Evolutionary conservation across 2,797 vertebrate species (phyloP), one percentile per base, ranked within the genome.

Genomic region (Crypturellus tataupa): DNA sequence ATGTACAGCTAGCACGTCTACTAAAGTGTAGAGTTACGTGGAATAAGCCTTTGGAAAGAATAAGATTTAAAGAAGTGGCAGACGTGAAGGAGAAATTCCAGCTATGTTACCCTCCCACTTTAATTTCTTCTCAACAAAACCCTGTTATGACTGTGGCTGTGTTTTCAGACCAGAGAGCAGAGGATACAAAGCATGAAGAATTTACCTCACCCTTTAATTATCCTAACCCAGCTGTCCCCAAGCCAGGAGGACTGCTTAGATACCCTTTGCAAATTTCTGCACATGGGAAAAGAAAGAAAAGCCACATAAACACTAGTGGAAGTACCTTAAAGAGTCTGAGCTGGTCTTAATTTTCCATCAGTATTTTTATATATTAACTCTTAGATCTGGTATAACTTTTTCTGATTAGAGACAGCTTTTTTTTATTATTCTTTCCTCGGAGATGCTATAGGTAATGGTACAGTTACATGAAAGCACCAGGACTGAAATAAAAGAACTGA

Each of bases 11-110:
- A 94, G 83, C 80, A 47, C 88, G 85, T 82, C 89, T 87, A 87
- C 55, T 92, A 93, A 94, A 84, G 78, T 53, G 58, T 72, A 65
- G 89, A 55, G 68, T 80, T 80, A 49, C 80, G 92, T 93, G 46
- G 81, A 92, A 51, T 35, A 85, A 92, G 46, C 13, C 77, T 73
- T 96, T 96, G 75, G 89, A 90, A 37, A 25, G 53, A 80, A 60
- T 78, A 78, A 82, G 23, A 46, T 65, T 27, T 89, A 24, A 88
- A 64, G 78, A 73, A 87, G 89, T 80, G 87, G 84, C 72, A 97
- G 91, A 92, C 89, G 85, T 80, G 90, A 81, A 89, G 75, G 81
- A 96, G 82, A 94, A 96, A 97, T 97, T 96, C 88, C 91, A 97
- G 35, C 82, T 94, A 7, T 88, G 65, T 89, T 94, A 94, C 46